phyloP scores from a whole-genome alignment of 53 echinoderm and acorn worm species.

The Stichopus horrens region DNA sequence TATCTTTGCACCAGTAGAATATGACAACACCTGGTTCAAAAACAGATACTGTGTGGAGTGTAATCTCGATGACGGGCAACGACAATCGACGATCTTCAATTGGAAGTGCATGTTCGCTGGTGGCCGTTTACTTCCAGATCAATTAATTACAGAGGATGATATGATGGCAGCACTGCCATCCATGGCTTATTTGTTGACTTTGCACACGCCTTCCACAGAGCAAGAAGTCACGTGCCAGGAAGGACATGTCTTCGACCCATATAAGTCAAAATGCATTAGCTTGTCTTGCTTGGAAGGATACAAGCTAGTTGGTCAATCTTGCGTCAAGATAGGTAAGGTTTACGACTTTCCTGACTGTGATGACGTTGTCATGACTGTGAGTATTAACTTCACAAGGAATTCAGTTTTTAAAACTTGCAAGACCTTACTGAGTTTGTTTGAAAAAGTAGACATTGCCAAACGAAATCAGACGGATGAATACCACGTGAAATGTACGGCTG shows the following conservation, averaged over 20 bases:
- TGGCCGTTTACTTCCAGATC: too few relatives aligned
- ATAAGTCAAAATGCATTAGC: constrained; percentile 4
- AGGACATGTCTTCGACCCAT: constrained; percentile 44
- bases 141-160: too few relatives aligned
- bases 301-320: background rate
- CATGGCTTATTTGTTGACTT: background rate
- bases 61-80: background rate
- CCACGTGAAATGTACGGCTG: too few relatives aligned
- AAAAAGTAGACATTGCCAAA: background rate
- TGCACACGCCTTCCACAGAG: background rate
- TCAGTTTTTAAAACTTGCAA: background rate
- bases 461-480: too few relatives aligned
- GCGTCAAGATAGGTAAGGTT: background rate
- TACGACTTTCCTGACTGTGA: background rate
- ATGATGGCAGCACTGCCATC: background rate
- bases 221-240: constrained; percentile 11
- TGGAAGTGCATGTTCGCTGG: background rate
- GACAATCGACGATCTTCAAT: background rate
- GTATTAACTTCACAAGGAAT: background rate
- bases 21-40: background rate
- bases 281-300: constrained; percentile 39
- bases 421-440: background rate
- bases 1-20: background rate
- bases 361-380: background rate
- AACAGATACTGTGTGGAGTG: constrained; percentile 5